Evolutionary conservation across 1,140 invertebrate species (phyloP).

Genomic region (Drosophila prosaltans): DNA sequence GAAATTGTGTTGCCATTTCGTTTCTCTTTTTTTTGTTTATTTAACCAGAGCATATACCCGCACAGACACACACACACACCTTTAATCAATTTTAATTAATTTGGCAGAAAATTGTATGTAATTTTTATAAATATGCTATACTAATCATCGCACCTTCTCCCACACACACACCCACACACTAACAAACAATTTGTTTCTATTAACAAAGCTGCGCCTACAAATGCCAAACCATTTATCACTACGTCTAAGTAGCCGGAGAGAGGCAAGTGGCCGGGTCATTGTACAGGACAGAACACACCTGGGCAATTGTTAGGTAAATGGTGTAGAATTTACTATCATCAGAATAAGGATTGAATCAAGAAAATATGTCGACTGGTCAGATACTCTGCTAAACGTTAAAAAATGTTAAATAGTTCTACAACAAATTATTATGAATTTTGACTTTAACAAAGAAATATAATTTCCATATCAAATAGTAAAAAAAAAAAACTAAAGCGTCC

Average conservation of each 20-base stretch:
- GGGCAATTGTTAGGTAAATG: slow-evolving; percentile 65
- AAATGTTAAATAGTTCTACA: too few relatives aligned
- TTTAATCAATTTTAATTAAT: slow-evolving; percentile 78
- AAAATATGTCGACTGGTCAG: slow-evolving; percentile 12
- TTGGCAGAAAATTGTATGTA: slow-evolving; percentile 49
- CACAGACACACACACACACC: slow-evolving; percentile 23
- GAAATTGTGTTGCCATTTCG: slow-evolving; percentile 33
- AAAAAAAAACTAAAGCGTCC: not conserved
- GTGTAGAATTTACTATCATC: slow-evolving; percentile 43
- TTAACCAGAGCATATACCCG: not conserved
- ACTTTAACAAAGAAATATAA: too few relatives aligned
- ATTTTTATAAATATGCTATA: slow-evolving; percentile 78
- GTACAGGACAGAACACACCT: slow-evolving; percentile 56
- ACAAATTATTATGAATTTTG: too few relatives aligned
- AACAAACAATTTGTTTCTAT: slow-evolving; percentile 78
- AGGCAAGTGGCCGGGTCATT: slow-evolving; percentile 34
- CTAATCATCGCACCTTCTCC: slow-evolving; percentile 61
- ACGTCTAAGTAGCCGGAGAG: slow-evolving; percentile 22
- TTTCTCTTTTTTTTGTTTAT: not conserved
- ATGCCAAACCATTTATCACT: slow-evolving; percentile 74
- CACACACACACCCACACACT: slow-evolving; percentile 22
- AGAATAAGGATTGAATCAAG: slow-evolving; percentile 17
- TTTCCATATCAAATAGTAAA: too few relatives aligned
- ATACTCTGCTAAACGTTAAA: slow-evolving; percentile 22
- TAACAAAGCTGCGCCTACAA: slow-evolving; percentile 79